phyloP scores from a whole-genome alignment of 2,888 invertebrate genomes.

The Drosophila monieri region DNA sequence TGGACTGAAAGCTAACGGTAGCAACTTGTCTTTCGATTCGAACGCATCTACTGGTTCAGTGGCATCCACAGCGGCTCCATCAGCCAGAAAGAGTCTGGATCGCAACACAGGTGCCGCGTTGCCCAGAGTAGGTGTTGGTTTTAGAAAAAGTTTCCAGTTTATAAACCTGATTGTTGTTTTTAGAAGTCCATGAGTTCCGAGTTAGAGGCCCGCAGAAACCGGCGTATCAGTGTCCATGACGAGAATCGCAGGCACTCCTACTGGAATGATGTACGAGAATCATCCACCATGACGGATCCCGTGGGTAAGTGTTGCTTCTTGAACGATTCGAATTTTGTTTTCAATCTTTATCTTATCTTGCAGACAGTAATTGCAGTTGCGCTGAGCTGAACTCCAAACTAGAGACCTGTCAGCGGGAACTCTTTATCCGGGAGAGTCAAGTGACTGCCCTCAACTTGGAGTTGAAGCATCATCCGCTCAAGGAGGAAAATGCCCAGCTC shows the following conservation, averaged over 20 bases:
- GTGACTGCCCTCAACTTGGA: constrained; percentile 77
- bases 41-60: constrained; percentile 53
- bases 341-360: neutral
- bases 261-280: constrained; percentile 68
- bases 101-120: constrained; percentile 47
- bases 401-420: constrained; percentile 69
- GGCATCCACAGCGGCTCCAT: neutral
- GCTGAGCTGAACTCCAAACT: constrained; percentile 73
- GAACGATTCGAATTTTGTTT: too few relatives aligned
- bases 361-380: constrained; percentile 75
- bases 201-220: constrained; percentile 68
- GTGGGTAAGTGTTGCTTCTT: constrained; percentile 59
- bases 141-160: neutral
- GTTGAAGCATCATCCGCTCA: constrained; percentile 79
- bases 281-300: constrained; percentile 80
- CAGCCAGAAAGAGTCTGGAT: constrained; percentile 61
- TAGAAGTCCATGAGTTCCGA: constrained; percentile 59
- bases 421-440: constrained; percentile 78
- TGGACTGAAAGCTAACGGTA: constrained; percentile 20
- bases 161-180: neutral
- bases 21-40: constrained; percentile 58
- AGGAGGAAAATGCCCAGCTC: constrained; percentile 75
- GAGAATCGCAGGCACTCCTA: constrained; percentile 78
- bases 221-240: constrained; percentile 80
- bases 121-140: constrained; percentile 53